Conservation (phyloP, 35 echinoderm and acorn worm species). For the Heliocidaris erythrogramma region DNA sequence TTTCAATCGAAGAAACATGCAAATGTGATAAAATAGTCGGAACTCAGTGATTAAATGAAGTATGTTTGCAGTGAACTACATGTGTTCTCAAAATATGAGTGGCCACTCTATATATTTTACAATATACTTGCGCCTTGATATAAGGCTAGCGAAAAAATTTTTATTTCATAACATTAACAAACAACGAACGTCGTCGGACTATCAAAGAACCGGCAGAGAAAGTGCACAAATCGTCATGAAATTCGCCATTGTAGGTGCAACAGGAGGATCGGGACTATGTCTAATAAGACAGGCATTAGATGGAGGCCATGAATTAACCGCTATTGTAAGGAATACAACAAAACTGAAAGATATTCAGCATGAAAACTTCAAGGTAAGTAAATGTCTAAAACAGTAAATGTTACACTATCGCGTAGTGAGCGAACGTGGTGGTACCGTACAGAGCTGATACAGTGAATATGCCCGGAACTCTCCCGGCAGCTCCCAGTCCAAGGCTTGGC, state of each 20-base stretch:
- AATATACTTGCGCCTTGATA: no score
- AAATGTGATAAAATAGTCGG: no score
- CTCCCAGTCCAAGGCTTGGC: background rate
- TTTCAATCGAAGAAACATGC: no score
- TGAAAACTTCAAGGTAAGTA: constrained; percentile 67
- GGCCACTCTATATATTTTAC: no score
- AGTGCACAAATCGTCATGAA: constrained; percentile 56
- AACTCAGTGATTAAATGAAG: no score
- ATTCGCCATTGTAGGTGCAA: constrained; percentile 69
- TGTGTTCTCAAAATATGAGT: no score
- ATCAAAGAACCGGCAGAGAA: no score
- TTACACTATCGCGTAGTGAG: background rate
- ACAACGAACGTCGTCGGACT: no score
- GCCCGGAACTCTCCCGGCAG: background rate
- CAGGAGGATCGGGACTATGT: constrained; percentile 53
- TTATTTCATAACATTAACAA: no score
- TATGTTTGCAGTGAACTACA: no score
- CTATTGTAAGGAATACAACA: constrained; percentile 59
- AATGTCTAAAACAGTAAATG: background rate
- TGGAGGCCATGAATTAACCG: constrained; percentile 69
- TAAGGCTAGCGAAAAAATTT: no score
- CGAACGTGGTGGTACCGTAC: background rate
- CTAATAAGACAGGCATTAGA: constrained; percentile 71
- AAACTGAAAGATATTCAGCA: constrained; percentile 65
- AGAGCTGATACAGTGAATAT: background rate